Conservation (phyloP, 2,888 invertebrate species). For the Meiosimyza decipiens region DNA sequence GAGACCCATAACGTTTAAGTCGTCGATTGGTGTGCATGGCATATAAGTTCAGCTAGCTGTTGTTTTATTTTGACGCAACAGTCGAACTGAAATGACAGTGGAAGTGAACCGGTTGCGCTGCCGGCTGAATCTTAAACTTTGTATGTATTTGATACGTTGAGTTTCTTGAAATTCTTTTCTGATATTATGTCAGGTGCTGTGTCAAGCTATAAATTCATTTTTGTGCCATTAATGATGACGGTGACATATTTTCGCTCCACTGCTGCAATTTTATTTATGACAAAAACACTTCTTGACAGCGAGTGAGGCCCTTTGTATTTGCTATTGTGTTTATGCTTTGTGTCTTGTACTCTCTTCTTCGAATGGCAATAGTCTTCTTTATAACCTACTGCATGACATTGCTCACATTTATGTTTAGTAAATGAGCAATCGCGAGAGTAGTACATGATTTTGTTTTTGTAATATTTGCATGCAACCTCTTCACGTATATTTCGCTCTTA, state of each 20-base stretch:
- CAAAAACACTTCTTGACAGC: slow-evolving; percentile 35
- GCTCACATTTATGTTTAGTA: slow-evolving; percentile 40
- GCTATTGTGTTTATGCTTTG: too few relatives aligned
- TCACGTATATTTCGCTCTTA: slow-evolving; percentile 31
- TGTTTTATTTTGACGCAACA: slow-evolving; percentile 35
- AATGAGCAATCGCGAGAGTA: slow-evolving; percentile 37
- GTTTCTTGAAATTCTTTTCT: slow-evolving; percentile 37
- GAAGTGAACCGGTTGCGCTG: slow-evolving; percentile 43
- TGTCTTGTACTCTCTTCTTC: slow-evolving; percentile 10
- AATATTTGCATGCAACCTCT: slow-evolving; percentile 21
- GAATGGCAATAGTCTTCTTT: slow-evolving; percentile 41
- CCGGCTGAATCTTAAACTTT: slow-evolving; percentile 35
- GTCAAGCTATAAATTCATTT: slow-evolving; percentile 38
- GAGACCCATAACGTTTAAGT: too few relatives aligned
- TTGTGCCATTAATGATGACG: slow-evolving; percentile 41
- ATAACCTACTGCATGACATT: slow-evolving; percentile 36
- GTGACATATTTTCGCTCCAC: slow-evolving; percentile 40
- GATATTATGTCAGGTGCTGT: slow-evolving; percentile 45
- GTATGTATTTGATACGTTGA: slow-evolving; percentile 19
- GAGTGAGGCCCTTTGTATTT: not conserved
- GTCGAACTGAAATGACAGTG: slow-evolving; percentile 40
- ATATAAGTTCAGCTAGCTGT: too few relatives aligned
- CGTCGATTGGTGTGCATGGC: slow-evolving; percentile 34
- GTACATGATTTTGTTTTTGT: slow-evolving; percentile 41
- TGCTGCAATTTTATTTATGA: slow-evolving; percentile 35